Percentiles rank a stretch among this genome's conserved stretches.
Conservation (phyloP, 2,888 invertebrate genomes). For the Torymus texanus region DNA sequence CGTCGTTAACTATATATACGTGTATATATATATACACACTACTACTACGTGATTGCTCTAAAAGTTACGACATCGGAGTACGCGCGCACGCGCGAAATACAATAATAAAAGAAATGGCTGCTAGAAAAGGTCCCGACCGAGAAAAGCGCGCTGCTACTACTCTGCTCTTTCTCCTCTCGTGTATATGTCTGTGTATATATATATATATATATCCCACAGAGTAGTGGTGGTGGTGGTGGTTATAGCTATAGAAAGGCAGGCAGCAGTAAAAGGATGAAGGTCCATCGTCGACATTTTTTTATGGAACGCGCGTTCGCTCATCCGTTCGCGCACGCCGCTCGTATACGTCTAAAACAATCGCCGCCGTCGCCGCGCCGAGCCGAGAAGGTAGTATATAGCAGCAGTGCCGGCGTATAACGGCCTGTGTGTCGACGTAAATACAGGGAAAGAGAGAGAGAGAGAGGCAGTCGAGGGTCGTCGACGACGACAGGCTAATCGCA, state of each 20-base stretch:
- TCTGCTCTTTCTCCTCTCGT: no score
- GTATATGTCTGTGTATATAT: no score
- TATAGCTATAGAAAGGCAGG: background rate
- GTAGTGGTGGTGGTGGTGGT: background rate
- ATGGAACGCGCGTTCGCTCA: slow-evolving; percentile 21
- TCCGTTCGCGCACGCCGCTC: background rate
- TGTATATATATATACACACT: no score
- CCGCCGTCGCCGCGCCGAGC: no score
- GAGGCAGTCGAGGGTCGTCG: background rate
- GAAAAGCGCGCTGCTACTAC: background rate
- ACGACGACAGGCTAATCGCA: slow-evolving; percentile 11
- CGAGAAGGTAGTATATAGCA: no score
- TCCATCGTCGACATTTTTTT: slow-evolving; percentile 17
- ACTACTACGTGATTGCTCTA: background rate
- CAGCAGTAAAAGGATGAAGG: slow-evolving; percentile 11
- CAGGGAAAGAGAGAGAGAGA: background rate
- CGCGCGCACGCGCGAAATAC: background rate
- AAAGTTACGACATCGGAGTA: background rate
- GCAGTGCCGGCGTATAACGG: no score
- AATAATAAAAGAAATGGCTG: slow-evolving; percentile 13
- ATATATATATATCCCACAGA: no score
- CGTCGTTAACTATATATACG: no score
- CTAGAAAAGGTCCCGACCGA: background rate
- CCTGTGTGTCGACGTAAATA: slow-evolving; percentile 11
- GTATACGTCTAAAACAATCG: slow-evolving; percentile 34